A percentile compares a stretch with the other conserved stretches of the same genome.
Conservation (phyloP, 2,113 vertebrate species). For the Spermophilus dauricus region DNA sequence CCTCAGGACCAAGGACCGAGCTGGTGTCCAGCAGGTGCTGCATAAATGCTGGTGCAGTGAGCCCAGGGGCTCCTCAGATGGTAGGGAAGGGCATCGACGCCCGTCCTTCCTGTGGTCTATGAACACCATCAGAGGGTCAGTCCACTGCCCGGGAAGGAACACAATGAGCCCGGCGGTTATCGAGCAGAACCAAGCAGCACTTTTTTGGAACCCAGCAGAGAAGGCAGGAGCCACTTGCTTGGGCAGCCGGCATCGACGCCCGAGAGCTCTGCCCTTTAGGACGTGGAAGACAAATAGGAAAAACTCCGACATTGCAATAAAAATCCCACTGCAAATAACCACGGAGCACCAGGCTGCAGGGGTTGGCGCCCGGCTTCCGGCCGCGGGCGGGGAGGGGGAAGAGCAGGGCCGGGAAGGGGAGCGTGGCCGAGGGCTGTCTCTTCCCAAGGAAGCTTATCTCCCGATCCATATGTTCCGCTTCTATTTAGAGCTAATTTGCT, state of each 20-base stretch:
- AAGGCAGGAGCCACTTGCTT: background rate
- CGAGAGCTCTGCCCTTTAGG: constrained; percentile 21
- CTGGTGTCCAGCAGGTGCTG: background rate
- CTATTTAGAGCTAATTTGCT: constrained; percentile 87
- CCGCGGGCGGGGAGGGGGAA: background rate
- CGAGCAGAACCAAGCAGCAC: background rate
- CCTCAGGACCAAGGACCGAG: background rate
- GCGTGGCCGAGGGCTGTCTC: constrained; percentile 75
- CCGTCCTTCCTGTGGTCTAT: background rate
- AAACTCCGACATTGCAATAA: background rate
- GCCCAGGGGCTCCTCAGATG: background rate
- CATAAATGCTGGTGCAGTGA: background rate
- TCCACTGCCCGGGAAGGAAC: background rate
- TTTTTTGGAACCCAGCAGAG: constrained; percentile 1
- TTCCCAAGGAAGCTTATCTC: constrained; percentile 86
- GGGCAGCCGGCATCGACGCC: background rate
- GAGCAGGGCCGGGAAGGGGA: background rate
- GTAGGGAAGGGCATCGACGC: background rate
- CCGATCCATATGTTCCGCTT: constrained; percentile 83
- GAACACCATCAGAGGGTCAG: constrained; percentile 50
- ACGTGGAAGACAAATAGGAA: constrained; percentile 39
- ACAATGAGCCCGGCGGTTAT: background rate
- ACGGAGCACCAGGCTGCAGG: constrained; percentile 15
- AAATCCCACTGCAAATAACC: background rate
- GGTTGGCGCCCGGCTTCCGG: constrained; percentile 42